Conservation (phyloP, 1,140 invertebrate genomes). For the Eubasilissa regina region DNA sequence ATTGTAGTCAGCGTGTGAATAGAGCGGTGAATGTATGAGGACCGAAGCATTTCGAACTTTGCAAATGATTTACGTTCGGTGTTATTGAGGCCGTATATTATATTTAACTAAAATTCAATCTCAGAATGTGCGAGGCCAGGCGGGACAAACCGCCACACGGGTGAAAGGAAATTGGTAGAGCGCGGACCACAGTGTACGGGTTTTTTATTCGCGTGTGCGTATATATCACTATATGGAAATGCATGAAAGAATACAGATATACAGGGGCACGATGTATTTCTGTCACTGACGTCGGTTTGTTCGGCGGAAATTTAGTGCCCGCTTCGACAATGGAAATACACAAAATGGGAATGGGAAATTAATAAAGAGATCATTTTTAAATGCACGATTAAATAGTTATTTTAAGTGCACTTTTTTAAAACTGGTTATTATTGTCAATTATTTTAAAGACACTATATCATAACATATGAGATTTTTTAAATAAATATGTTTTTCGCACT, state of each 20-base stretch:
- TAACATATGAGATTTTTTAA: no score
- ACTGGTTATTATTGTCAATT: no score
- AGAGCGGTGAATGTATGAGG: conserved; percentile 1
- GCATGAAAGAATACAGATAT: conserved; percentile 4
- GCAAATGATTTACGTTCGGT: conserved; percentile 50
- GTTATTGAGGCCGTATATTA: conserved; percentile 55
- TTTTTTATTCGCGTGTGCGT: not conserved
- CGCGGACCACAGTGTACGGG: not conserved
- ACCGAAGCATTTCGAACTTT: conserved; percentile 47
- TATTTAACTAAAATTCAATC: conserved; percentile 59
- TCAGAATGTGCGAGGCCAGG: conserved; percentile 30
- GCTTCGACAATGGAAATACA: not conserved
- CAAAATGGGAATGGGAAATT: not conserved
- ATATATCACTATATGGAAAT: conserved; percentile 12
- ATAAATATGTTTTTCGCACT: no score
- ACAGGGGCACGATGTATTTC: conserved; percentile 14
- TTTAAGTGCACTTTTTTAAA: no score
- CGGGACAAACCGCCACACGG: conserved; percentile 13
- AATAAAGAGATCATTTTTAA: conserved; percentile 1
- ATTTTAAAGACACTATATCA: no score
- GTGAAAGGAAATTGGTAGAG: conserved; percentile 25
- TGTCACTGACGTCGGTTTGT: conserved; percentile 21
- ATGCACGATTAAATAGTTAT: no score
- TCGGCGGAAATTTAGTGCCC: conserved; percentile 13
- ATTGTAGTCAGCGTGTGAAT: conserved; percentile 7